phyloP scores from a whole-genome alignment of 1,140 invertebrate species.

The Zaprionus ornatus region DNA sequence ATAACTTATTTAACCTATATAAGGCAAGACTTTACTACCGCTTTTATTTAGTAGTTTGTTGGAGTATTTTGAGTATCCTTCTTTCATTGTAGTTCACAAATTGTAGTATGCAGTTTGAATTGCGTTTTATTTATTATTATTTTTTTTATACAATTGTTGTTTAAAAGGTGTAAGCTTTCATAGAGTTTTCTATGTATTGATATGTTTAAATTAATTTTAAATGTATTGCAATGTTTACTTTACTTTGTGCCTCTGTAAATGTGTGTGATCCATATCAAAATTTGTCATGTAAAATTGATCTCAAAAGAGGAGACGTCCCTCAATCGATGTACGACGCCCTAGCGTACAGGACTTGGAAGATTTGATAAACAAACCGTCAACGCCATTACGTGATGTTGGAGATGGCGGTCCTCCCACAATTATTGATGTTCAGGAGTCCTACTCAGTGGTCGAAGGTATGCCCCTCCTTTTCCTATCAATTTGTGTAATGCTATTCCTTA shows the following conservation, averaged over 20 bases:
- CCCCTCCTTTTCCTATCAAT: not conserved
- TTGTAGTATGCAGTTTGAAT: conserved; percentile 42
- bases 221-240: conserved; percentile 18
- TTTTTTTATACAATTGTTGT: conserved; percentile 43
- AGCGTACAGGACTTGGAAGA: conserved; percentile 95
- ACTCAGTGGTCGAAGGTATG: conserved; percentile 95
- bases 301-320: conserved; percentile 91
- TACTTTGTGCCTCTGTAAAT: conserved; percentile 11
- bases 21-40: not conserved
- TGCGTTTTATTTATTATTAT: conserved; percentile 35
- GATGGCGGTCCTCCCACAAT: conserved; percentile 92
- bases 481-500: not conserved
- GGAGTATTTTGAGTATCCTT: conserved; percentile 3
- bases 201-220: not conserved
- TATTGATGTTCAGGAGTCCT: conserved; percentile 94
- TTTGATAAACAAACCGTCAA: conserved; percentile 95
- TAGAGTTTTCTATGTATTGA: not conserved
- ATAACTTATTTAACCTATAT: not conserved
- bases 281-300: conserved; percentile 7
- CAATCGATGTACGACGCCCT: conserved; percentile 92
- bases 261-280: conserved; percentile 29
- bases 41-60: not conserved
- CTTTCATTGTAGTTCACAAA: conserved; percentile 7
- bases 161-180: conserved; percentile 30
- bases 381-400: conserved; percentile 91